Conservation (phyloP, 2,888 invertebrate genomes). For the Aproaerema taeniolella region DNA sequence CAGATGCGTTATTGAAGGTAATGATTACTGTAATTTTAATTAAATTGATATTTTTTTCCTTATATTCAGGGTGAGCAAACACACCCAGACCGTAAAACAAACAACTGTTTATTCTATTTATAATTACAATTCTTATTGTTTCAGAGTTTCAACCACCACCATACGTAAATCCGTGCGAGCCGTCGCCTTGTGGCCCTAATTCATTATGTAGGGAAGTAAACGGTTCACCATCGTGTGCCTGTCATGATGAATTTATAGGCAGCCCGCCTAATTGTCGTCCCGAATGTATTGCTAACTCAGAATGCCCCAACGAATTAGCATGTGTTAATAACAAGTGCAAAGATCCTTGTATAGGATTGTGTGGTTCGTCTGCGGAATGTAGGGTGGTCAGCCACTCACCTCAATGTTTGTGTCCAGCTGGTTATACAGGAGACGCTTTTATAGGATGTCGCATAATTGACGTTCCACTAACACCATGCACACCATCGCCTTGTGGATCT, state of each 20-base stretch:
- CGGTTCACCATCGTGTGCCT: conserved; percentile 84
- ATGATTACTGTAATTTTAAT: too few relatives aligned
- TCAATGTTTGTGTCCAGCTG: conserved; percentile 82
- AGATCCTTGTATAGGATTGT: conserved; percentile 85
- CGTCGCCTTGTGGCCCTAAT: conserved; percentile 87
- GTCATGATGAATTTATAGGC: conserved; percentile 81
- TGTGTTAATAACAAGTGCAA: conserved; percentile 86
- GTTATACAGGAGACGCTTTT: conserved; percentile 81
- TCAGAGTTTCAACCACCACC: conserved; percentile 42
- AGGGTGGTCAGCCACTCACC: conserved; percentile 85
- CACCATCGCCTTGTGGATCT: conserved; percentile 84
- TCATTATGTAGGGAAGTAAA: conserved; percentile 79
- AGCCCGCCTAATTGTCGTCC: conserved; percentile 84
- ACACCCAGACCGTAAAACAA: too few relatives aligned
- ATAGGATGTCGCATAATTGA: conserved; percentile 68
- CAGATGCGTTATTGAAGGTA: conserved; percentile 81
- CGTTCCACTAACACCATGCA: conserved; percentile 78
- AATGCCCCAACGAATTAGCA: conserved; percentile 82
- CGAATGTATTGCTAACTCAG: conserved; percentile 85
- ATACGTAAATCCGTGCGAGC: conserved; percentile 79
- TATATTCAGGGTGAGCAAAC: too few relatives aligned
- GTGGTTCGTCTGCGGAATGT: conserved; percentile 84
- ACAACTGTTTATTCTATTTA: too few relatives aligned
- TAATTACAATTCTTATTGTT: conserved; percentile 26
- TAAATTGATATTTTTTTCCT: conserved; percentile 5